Evolutionary conservation across 2,888 invertebrate genomes (phyloP).

Genomic region (Melieria omissa): DNA sequence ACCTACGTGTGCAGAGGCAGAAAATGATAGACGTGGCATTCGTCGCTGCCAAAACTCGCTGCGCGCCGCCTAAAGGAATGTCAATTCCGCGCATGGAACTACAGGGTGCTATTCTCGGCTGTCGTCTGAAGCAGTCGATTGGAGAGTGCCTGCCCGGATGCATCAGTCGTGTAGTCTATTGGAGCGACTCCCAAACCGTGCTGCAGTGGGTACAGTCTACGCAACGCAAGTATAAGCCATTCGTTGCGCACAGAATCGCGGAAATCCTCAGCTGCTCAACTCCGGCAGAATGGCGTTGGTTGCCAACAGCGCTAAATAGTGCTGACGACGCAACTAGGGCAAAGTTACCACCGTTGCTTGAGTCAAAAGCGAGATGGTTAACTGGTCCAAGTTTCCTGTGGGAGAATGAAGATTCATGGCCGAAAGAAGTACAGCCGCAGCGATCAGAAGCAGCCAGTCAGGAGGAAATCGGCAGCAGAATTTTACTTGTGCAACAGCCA

Average conservation of each 20-base stretch:
- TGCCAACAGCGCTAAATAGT: too few species aligned
- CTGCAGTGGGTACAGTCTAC: slow-evolving; percentile 47
- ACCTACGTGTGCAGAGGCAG: background rate
- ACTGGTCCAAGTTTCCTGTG: slow-evolving; percentile 21
- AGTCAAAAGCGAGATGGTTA: slow-evolving; percentile 8
- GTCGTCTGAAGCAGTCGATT: background rate
- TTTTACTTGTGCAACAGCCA: background rate
- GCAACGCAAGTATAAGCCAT: slow-evolving; percentile 41
- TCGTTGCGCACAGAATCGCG: slow-evolving; percentile 34
- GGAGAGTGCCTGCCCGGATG: slow-evolving; percentile 14
- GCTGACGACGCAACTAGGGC: background rate
- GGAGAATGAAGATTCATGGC: slow-evolving; percentile 1
- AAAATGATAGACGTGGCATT: background rate
- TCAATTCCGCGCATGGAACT: slow-evolving; percentile 3
- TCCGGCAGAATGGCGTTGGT: too few species aligned
- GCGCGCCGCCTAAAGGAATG: background rate
- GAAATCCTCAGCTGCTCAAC: slow-evolving; percentile 29
- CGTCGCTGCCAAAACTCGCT: background rate
- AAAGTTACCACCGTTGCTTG: background rate
- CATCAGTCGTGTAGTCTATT: slow-evolving; percentile 22
- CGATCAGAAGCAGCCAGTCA: background rate
- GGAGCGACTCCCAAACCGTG: slow-evolving; percentile 40
- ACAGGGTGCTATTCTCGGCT: background rate
- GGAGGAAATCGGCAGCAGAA: background rate
- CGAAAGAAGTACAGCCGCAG: too few species aligned